A percentile compares a stretch with the other conserved stretches of the same genome.
phyloP scores from a whole-genome alignment of 1,140 invertebrate species.

The Diuraphis noxia region DNA sequence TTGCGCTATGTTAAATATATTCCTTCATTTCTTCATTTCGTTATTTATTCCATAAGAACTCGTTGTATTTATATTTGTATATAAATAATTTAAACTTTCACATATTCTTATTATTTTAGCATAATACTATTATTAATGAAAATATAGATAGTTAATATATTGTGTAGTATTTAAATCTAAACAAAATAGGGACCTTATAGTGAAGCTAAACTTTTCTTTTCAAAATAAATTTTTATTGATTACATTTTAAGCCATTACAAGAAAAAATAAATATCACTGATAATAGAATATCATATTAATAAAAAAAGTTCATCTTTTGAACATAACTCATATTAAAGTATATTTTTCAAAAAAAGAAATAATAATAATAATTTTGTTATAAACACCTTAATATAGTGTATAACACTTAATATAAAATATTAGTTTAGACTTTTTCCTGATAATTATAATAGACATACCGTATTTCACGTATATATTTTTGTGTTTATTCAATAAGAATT shows the following conservation, averaged over 20 bases:
- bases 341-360: not conserved
- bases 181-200: not conserved
- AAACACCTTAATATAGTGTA: not conserved
- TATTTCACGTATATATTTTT: not conserved
- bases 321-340: not conserved
- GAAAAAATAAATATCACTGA: not conserved
- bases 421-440: not conserved
- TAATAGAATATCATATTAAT: not conserved
- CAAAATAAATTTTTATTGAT: not conserved
- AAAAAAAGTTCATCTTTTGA: not conserved
- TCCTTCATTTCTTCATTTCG: not conserved
- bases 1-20: slow-evolving; percentile 1
- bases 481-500: not conserved
- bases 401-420: not conserved
- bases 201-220: not conserved
- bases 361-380: too few relatives aligned
- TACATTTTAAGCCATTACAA: not conserved
- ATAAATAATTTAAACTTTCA: not conserved
- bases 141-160: not conserved
- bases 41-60: not conserved
- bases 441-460: not conserved
- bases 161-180: not conserved
- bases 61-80: not conserved
- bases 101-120: not conserved
- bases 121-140: not conserved